Base-by-base conservation (phyloP, 2,113 vertebrate species). In the Pipa parva region DNA sequence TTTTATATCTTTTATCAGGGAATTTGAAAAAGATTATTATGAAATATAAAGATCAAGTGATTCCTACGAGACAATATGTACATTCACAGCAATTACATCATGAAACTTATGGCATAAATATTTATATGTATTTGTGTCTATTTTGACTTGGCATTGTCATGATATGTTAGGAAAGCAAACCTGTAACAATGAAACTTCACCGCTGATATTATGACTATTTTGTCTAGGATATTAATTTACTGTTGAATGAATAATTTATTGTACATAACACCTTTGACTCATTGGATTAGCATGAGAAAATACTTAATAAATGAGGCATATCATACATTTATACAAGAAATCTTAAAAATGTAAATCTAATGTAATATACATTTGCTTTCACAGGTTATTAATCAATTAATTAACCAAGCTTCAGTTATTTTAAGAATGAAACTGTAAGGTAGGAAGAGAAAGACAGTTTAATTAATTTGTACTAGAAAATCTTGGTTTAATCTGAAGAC, bases 391-490 rank as follows among this genome's bases (percentile, higher is more conserved):
- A 83, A 84, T 74, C 86, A 88, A 92, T 85, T 87, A 88, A 86
- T 88, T 92, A 42, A 42, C 39, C 39, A 42, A n/a, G 84, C 79
- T 94, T 93, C 91, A 92, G 93, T 94, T 93, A 83, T 84, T 84
- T 81, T 75, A 82, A 92, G 92, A 93, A 91, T 88, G 92, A 93
- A 89, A 91, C 72, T 72, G 82, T 79, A 79, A 86, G 82, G 89
- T 87, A 90, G 88, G 91, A 91, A 91, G 83, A 85, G 87, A 81
- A 81, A 76, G 84, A 88, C 84, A 91, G 88, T 92, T 90, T 93
- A 95, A 95, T 95, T 97, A 93, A 92, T 90, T 90, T 80, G 82
- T 82, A 82, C 85, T 87, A 77, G 85, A 77, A 87, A 92, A 89
- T 85, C 85, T 83, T 87, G 86, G 85, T 80, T 92, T 89, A 89